A percentile compares a stretch with the other conserved stretches of the same genome.
Evolutionary conservation across 2,888 invertebrate species (phyloP).

Genomic region (Lasius fuliginosus): DNA sequence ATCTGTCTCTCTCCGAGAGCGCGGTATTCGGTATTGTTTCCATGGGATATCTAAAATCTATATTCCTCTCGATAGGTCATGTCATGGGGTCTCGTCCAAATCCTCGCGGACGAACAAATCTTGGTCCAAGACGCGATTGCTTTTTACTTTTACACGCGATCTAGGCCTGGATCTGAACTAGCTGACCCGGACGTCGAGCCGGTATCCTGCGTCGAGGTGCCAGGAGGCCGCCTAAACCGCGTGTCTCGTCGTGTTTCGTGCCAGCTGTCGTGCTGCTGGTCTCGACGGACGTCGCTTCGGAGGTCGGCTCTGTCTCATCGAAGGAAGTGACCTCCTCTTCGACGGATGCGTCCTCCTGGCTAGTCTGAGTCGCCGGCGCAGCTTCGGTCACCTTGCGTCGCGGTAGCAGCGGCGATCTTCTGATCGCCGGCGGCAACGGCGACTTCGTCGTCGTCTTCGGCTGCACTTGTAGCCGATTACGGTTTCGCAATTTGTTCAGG

Average conservation of each 20-base stretch:
- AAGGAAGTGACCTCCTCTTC: slow-evolving; percentile 76
- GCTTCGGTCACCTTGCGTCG: slow-evolving; percentile 83
- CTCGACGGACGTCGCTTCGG: slow-evolving; percentile 73
- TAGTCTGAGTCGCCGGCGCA: slow-evolving; percentile 76
- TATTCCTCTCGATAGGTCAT: not conserved
- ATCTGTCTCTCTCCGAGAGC: not conserved
- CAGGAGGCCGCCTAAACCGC: slow-evolving; percentile 88
- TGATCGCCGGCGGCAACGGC: slow-evolving; percentile 77
- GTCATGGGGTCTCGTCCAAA: not conserved
- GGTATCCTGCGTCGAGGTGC: slow-evolving; percentile 91
- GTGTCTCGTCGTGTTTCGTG: slow-evolving; percentile 82
- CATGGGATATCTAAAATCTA: slow-evolving; percentile 3
- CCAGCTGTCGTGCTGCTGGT: slow-evolving; percentile 81
- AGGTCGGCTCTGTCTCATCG: slow-evolving; percentile 67
- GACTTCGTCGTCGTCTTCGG: slow-evolving; percentile 82
- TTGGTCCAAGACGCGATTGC: not conserved
- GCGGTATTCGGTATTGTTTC: not conserved
- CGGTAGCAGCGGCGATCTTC: slow-evolving; percentile 83
- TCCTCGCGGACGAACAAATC: not conserved
- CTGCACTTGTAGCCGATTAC: slow-evolving; percentile 85
- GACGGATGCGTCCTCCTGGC: slow-evolving; percentile 70
- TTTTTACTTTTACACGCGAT: slow-evolving; percentile 79
- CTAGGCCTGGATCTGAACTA: slow-evolving; percentile 68
- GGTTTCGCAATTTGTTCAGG: slow-evolving; percentile 85
- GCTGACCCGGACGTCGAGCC: slow-evolving; percentile 88